Evolutionary conservation across 2,113 vertebrate genomes (phyloP).

Genomic region (Psophia crepitans): DNA sequence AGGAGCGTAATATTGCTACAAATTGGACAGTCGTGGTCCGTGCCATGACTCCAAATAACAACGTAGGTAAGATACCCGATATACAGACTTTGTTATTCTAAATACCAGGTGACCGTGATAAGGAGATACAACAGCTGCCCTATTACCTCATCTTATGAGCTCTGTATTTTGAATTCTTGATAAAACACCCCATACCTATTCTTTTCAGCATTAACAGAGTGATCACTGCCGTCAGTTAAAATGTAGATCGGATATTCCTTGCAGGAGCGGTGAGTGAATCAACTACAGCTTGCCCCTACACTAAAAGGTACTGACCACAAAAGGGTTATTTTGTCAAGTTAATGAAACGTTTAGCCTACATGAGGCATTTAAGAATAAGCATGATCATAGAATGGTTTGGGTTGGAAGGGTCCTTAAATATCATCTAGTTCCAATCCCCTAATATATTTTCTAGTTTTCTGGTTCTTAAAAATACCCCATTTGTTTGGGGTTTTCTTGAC

Average conservation of each 20-base stretch:
- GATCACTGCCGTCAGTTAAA: slow-evolving; percentile 14
- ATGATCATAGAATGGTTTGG: not conserved
- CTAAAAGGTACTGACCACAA: not conserved
- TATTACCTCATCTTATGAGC: not conserved
- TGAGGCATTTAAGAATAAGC: not conserved
- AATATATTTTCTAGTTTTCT: not conserved
- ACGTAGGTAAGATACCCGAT: not conserved
- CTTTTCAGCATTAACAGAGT: slow-evolving; percentile 17
- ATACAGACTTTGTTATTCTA: not conserved
- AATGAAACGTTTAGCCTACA: not conserved
- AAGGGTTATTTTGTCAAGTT: not conserved
- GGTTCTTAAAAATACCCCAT: not conserved
- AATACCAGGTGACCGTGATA: not conserved
- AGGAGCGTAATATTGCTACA: not conserved
- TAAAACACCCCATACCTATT: slow-evolving; percentile 26
- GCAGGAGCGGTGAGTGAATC: not conserved
- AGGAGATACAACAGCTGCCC: slow-evolving; percentile 14
- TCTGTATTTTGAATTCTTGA: slow-evolving; percentile 36
- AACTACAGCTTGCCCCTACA: not conserved
- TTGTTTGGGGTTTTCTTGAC: not conserved
- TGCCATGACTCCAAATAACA: not conserved
- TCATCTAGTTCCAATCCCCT: not conserved
- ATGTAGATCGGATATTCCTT: not conserved
- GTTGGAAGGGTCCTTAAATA: not conserved
- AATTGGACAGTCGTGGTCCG: not conserved